phyloP scores from a whole-genome alignment of 2,113 vertebrate genomes.

The Cathartes aura region DNA sequence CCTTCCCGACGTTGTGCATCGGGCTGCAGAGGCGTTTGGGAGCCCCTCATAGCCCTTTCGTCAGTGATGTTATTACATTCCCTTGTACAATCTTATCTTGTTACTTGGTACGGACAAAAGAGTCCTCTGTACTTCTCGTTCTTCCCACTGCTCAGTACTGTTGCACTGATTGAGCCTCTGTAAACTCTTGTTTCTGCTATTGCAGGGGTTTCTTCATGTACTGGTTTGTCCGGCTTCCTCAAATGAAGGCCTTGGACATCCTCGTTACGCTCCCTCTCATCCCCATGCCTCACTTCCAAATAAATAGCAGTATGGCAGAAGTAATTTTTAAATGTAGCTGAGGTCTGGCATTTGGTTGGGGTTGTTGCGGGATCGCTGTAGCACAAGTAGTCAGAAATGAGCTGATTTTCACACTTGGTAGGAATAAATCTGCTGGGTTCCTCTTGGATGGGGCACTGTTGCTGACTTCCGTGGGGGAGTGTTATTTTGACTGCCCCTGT shows the following conservation, averaged over 20 bases:
- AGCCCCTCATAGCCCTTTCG: fast-evolving
- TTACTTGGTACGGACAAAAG: neutral
- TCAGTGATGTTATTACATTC: neutral
- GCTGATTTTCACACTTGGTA: fast-evolving
- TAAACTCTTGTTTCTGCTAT: neutral
- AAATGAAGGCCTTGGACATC: neutral
- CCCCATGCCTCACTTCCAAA: neutral
- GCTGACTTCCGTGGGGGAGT: fast-evolving
- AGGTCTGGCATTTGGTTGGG: neutral
- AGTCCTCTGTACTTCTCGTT: neutral
- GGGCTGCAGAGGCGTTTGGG: neutral
- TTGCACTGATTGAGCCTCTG: neutral
- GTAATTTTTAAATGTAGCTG: neutral
- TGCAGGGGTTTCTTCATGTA: neutral
- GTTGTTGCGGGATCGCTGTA: fast-evolving
- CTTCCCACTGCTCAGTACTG: neutral
- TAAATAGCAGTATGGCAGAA: neutral
- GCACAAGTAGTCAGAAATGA: neutral
- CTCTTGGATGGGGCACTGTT: neutral
- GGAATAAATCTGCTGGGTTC: neutral
- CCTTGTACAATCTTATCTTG: neutral
- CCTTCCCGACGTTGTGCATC: fast-evolving
- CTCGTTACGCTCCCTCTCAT: neutral
- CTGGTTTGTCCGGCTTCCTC: neutral
- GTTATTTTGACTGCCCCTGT: neutral